Evolutionary conservation across 2,113 vertebrate species (phyloP).

Genomic region (Halichoeres trimaculatus): DNA sequence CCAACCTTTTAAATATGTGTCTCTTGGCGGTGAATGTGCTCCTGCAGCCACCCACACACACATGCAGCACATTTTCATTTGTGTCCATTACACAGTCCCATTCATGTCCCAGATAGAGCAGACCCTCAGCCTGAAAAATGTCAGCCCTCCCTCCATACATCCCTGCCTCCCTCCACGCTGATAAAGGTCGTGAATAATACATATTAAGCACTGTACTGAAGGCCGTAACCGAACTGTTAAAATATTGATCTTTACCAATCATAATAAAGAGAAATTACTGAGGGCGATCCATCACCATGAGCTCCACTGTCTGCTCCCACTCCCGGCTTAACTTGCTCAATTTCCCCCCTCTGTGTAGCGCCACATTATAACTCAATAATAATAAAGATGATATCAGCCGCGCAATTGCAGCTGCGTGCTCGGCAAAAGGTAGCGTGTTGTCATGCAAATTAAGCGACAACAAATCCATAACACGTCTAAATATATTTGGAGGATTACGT

Average conservation of each 20-base stretch:
- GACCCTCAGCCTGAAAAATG: constrained; percentile 61
- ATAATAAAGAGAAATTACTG: constrained; percentile 85
- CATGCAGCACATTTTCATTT: constrained; percentile 64
- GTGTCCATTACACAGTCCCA: constrained; percentile 67
- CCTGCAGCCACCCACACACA: constrained; percentile 37
- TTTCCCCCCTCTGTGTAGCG: constrained; percentile 66
- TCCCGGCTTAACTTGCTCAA: constrained; percentile 78
- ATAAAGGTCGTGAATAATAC: constrained; percentile 85
- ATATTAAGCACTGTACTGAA: constrained; percentile 81
- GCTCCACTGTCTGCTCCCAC: constrained; percentile 66
- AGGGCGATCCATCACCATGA: constrained; percentile 81
- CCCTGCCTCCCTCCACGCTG: constrained; percentile 52
- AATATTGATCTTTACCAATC: constrained; percentile 87
- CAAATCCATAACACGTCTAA: constrained; percentile 80
- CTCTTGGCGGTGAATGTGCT: constrained; percentile 30
- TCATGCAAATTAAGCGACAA: constrained; percentile 84
- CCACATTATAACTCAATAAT: constrained; percentile 77
- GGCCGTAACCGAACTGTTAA: constrained; percentile 82
- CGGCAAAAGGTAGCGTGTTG: constrained; percentile 77
- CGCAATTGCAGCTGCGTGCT: constrained; percentile 64
- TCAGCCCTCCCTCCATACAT: constrained; percentile 43
- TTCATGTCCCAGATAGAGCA: constrained; percentile 66
- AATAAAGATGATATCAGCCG: constrained; percentile 81
- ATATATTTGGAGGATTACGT: constrained; percentile 79
- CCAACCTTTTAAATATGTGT: constrained; percentile 69